Evolutionary conservation across 2,797 vertebrate species (phyloP).

Genomic region (Diplodus puntazzo): DNA sequence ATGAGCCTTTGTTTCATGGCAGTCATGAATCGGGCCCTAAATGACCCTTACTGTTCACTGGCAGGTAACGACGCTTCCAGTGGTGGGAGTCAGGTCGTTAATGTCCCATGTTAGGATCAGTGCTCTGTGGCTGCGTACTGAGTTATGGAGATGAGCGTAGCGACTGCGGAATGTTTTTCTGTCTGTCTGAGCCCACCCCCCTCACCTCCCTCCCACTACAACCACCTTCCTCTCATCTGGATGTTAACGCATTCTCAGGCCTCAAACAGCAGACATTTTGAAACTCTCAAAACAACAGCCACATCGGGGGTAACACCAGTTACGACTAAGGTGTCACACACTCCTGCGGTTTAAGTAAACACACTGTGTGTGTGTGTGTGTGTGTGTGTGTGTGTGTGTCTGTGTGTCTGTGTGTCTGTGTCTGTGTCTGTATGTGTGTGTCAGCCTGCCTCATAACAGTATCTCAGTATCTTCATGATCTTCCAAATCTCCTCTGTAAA

Average conservation of each 20-base stretch:
- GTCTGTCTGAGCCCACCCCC: constrained; percentile 75
- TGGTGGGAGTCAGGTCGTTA: constrained; percentile 58
- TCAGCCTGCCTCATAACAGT: constrained; percentile 40
- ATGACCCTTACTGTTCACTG: constrained; percentile 51
- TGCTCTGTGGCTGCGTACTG: constrained; percentile 58
- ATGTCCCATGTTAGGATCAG: constrained; percentile 56
- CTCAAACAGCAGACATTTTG: constrained; percentile 81
- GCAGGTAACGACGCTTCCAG: constrained; percentile 43
- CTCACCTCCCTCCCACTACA: constrained; percentile 8
- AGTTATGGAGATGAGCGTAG: constrained; percentile 82
- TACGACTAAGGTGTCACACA: constrained; percentile 84
- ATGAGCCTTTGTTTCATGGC: constrained; percentile 18
- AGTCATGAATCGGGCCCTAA: constrained; percentile 44
- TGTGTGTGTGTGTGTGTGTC: constrained; percentile 37
- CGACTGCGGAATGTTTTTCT: constrained; percentile 85
- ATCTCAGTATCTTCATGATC: constrained; percentile 59
- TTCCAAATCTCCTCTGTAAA: constrained; percentile 65
- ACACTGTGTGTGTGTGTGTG: constrained; percentile 49
- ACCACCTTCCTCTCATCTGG: constrained; percentile 77
- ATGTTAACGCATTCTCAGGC: constrained; percentile 83
- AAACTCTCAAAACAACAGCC: constrained; percentile 77
- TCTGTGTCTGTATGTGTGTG: constrained; percentile 1
- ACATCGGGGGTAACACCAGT: constrained; percentile 82
- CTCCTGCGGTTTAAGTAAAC: constrained; percentile 83
- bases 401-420: constrained; percentile 32